Base-by-base conservation (phyloP, 23 tunicate species). In the Ascidia mentula region DNA sequence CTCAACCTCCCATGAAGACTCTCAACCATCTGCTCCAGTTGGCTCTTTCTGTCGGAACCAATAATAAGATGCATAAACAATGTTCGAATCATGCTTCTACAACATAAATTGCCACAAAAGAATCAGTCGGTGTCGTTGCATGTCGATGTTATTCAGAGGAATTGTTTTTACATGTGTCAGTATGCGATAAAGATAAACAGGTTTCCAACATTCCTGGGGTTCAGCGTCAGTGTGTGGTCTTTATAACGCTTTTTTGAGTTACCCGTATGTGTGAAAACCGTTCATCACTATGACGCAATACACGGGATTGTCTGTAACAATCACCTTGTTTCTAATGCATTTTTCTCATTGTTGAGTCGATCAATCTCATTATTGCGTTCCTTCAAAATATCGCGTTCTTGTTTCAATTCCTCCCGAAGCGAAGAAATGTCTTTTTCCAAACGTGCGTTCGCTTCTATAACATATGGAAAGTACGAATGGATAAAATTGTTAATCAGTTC, bases 11-110 rank as follows among this genome's bases (percentile, higher is more conserved):
- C 85, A 12, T 65, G 35, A 20, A 73, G 53, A 18, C 75, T 59
- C 30, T 76, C 45, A 28, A 87, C 46, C 35, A 59, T 45, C 61
- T 87, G 92, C n/a, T 87, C 76, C 40, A 80, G 70, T 39, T 87
- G 92, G 2, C 78, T 40, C 31, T 72, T 69, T 76, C 92, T 87
- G 37, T 18, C 24, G 24, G 38, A 24, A n/a, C 65, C 0, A 37
- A 79, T 34, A 33, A 33, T 34, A 9, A 9, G 12, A n/a, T 73
- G 26, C 36, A 34, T 34, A 28, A 9, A 69, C n/a, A 17, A 12
- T 18, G n/a, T n/a, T n/a, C n/a, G n/a, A n/a, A n/a, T n/a, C n/a
- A 42, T 42, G 53, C 12, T 9, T 9, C 12, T 42, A 42, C 53
- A 42, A 12, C 15, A 15, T 9, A 9, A 15, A 15, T 9, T n/a